These are phyloP conservation scores for Campoletis sonorensis DNA, from an alignment of 1,140 invertebrate species.

Conservation along the genomic window DNA sequence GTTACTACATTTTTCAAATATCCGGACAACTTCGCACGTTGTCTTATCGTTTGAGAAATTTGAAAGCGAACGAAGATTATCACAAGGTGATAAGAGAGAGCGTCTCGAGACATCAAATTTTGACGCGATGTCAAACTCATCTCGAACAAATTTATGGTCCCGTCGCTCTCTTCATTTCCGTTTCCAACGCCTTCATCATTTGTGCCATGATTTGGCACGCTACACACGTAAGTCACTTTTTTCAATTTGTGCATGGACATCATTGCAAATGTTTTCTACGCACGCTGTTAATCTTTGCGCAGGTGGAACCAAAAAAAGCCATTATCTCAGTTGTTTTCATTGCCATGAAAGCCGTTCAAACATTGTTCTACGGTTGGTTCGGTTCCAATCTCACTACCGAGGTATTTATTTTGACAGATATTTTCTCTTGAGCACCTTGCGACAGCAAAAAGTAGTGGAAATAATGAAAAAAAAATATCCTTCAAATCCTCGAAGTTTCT, in stretches of 20 bases:
- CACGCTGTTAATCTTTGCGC: no score
- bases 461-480: no score
- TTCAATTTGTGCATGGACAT: background rate
- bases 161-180: conserved; percentile 52
- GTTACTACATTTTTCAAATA: conserved; percentile 57
- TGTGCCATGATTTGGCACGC: conserved; percentile 60
- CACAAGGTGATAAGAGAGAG: conserved; percentile 44
- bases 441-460: no score
- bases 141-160: conserved; percentile 59
- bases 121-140: conserved; percentile 48
- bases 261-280: background rate
- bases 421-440: no score
- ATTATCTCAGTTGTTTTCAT: no score
- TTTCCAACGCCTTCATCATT: conserved; percentile 55
- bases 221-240: conserved; percentile 54
- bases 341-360: no score
- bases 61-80: conserved; percentile 44
- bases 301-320: no score
- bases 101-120: conserved; percentile 39
- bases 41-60: conserved; percentile 42
- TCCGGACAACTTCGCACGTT: conserved; percentile 46
- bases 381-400: no score
- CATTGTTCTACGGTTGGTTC: no score
- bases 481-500: no score
- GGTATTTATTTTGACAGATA: no score